These are phyloP conservation scores for Bryconaethiops microstoma DNA, from an alignment of 2,797 vertebrate species.

Conservation along the genomic window DNA sequence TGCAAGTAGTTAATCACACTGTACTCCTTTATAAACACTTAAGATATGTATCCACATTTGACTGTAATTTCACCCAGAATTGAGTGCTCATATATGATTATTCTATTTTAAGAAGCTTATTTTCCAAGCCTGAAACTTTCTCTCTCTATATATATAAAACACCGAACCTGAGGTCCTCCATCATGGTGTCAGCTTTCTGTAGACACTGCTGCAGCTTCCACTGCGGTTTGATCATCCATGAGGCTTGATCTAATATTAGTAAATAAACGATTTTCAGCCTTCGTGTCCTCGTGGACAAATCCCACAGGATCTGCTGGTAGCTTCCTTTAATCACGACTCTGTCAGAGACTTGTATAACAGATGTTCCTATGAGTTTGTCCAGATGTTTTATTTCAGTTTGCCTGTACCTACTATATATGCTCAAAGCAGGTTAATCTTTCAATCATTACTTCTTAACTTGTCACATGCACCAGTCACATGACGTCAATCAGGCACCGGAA, in stretches of 20 bases:
- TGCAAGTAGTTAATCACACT: neutral
- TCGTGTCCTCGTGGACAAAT: constrained; percentile 24
- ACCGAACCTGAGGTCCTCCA: neutral
- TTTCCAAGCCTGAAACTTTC: neutral
- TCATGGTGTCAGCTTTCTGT: constrained; percentile 24
- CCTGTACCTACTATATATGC: neutral
- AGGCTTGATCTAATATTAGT: constrained; percentile 11
- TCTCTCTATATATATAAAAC: neutral
- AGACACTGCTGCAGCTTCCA: constrained; percentile 15
- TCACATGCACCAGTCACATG: too few species aligned
- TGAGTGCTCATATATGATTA: neutral
- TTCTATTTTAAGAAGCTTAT: neutral
- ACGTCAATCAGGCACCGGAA: too few species aligned
- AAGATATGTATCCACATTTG: neutral
- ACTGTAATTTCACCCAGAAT: neutral
- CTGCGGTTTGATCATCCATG: neutral
- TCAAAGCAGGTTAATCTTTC: neutral
- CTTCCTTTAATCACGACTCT: constrained; percentile 7
- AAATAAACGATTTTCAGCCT: constrained; percentile 18
- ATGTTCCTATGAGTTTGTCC: constrained; percentile 18
- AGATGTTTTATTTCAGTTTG: neutral
- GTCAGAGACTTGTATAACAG: constrained; percentile 7
- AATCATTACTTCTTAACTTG: neutral
- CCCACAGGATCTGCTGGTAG: constrained; percentile 3
- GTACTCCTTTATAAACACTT: neutral